These are phyloP conservation scores for Gasteruption jaculator DNA, from an alignment of 2,888 invertebrate genomes.

Conservation along the genomic window DNA sequence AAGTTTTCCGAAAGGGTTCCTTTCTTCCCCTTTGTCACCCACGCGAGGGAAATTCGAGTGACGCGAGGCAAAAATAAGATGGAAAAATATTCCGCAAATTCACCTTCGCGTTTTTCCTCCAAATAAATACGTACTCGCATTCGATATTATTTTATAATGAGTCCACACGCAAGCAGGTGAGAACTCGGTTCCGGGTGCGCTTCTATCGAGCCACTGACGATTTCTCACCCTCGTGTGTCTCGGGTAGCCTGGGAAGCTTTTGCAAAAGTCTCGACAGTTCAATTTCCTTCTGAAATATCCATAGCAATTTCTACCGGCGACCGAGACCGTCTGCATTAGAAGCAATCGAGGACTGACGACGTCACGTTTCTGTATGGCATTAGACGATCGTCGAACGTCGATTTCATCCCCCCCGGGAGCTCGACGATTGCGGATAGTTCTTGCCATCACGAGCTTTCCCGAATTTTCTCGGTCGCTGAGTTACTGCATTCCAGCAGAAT, in stretches of 20 bases:
- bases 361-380: too few relatives aligned
- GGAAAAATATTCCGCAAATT: too few relatives aligned
- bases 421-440: too few relatives aligned
- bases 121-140: too few relatives aligned
- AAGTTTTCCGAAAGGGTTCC: too few relatives aligned
- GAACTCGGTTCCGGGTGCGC: constrained; percentile 1
- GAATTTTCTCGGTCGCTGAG: too few relatives aligned
- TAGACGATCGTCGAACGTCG: too few relatives aligned
- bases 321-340: constrained; percentile 7
- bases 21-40: not conserved
- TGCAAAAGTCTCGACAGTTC: constrained; percentile 8
- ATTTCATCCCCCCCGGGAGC: constrained; percentile 1
- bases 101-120: too few relatives aligned
- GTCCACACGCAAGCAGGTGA: constrained; percentile 8
- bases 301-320: constrained; percentile 7
- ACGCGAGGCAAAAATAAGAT: not conserved
- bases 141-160: too few relatives aligned
- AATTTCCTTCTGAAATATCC: constrained; percentile 10
- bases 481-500: too few relatives aligned
- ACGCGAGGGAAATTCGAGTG: not conserved
- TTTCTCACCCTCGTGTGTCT: constrained; percentile 5
- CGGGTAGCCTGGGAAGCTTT: not conserved
- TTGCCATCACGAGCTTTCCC: too few relatives aligned
- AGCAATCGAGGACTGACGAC: too few relatives aligned
- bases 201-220: constrained; percentile 9